Base-by-base conservation (phyloP, 2,888 invertebrate species). In the Pandemis cinnamomeana region DNA sequence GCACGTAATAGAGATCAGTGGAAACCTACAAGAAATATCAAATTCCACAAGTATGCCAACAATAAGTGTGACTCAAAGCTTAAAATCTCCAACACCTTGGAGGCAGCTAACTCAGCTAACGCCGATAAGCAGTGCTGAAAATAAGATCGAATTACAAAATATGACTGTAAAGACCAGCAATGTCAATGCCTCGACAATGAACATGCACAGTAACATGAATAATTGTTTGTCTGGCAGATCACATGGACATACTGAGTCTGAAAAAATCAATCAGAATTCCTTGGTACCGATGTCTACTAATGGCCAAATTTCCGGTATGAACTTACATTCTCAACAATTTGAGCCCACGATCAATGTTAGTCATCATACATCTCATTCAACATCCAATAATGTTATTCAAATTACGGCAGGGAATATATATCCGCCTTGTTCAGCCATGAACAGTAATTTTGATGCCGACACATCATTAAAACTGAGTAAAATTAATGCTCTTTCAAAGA, bases 61-160 rank as follows among this genome's bases (percentile, higher is more conserved):
- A 5, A 94, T 94, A 79, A 94, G 92, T 80, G 93, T 94, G 0
- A 88, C 93, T n/a, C 93, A 92, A 77, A 93, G 86, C 78, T 86
- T 89, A 46, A 94, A 94, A 80, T 92, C 93, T 7, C 94, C 94
- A 5, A 94, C 94, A 0, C 94, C 94, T 0, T 94, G 94, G 94
- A 86, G 92, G 71, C 92, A 92, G 85, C 82, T 91, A 11, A 87
- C 78, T 77, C 82, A 87, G 51, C 79, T 84, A 20, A 88, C 82
- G 5, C 86, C 80, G 71, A 84, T 77, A 58, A 78, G 78, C 10
- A 84, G 80, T 72, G 77, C 81, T 53, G 93, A 94, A 46, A 89
- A 87, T 72, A 93, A 92, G 80, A 81, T 89, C 6, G 93, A 94
- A 72, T 77, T 92, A 63, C 92, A 91, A 79, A 91, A 88, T 78